Evolutionary conservation across 1,140 invertebrate species (phyloP), one percentile per base, ranked within the genome.

Genomic region (Brachystomella parvula): DNA sequence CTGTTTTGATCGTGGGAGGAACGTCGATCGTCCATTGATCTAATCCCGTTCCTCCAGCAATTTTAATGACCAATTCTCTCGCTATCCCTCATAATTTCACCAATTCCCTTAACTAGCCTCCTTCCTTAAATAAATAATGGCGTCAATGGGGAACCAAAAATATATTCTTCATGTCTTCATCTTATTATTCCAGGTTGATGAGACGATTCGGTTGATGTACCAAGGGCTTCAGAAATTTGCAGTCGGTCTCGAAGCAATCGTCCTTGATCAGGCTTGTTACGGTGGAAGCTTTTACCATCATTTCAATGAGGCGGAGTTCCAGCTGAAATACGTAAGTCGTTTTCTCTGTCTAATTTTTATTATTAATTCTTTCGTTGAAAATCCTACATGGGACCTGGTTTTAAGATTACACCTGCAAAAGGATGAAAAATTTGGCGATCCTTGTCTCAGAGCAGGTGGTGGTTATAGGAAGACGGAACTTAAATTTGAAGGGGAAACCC

Each of bases 161-260:
- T 15, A 15, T 47, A 15, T 15, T 15, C 21, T 15, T 47, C 21
- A 15, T 15, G 15, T 47, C 21, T 28, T 70, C 63, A 29, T 64
- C 21, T 61, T 61, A 17, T 73, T 70, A 68, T 69, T 72, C 74
- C 76, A 85, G 83, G 75, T 85, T 39, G 79, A 83, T 64, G 76
- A 77, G 12, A 77, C 79, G 26, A 75, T 87, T 57, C 69, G 81
- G 19, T 75, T 83, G 56, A 77, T 80, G 6, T 87, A 85, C 75
- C 77, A 82, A 65, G 80, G 82, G 70, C 79, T 87, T 74, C 86
- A 87, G 74, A 83, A 77, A 73, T 82, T 83, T 68, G 85, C 84
- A 1, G 85, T 87, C 0, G 86, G 82, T 29, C 69, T 87, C 47
- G 86, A 87, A 67, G 85, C 86, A 75, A 80, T 86, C 15, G 80